phyloP scores from a whole-genome alignment of 2,888 invertebrate genomes.

The Siphonodentalium dalli region DNA sequence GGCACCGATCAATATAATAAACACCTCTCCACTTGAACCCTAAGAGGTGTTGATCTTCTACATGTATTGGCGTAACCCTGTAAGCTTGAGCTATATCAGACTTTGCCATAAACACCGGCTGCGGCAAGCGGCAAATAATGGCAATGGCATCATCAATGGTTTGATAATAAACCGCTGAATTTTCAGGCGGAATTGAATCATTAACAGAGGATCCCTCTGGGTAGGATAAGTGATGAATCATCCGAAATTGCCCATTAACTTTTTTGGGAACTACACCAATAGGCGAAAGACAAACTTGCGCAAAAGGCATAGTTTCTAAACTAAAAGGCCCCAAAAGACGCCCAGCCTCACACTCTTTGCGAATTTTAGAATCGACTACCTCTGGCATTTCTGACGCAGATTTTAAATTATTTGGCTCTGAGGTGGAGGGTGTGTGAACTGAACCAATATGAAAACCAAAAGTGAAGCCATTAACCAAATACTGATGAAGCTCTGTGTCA shows the following conservation, averaged over 20 bases:
- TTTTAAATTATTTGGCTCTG: conserved; percentile 13
- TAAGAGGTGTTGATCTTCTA: conserved; percentile 8
- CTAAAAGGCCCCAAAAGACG: conserved; percentile 8
- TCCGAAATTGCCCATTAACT: background rate
- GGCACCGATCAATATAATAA: conserved; percentile 14
- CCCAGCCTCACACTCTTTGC: conserved; percentile 2
- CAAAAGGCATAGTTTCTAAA: background rate
- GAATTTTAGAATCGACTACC: background rate
- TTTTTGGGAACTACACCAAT: conserved; percentile 13
- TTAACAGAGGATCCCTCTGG: conserved; percentile 15
- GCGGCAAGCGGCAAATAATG: background rate
- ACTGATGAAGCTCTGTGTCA: too few relatives aligned
- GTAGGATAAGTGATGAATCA: conserved; percentile 22
- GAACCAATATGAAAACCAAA: too few relatives aligned
- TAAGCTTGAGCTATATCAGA: conserved; percentile 17
- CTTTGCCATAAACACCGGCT: conserved; percentile 2
- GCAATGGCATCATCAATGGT: conserved; percentile 14
- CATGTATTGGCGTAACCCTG: conserved; percentile 12
- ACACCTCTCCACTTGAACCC: conserved; percentile 15
- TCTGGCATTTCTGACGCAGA: conserved; percentile 7
- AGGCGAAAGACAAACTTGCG: conserved; percentile 8
- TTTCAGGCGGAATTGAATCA: conserved; percentile 9
- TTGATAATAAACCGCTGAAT: conserved; percentile 8
- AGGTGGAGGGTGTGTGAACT: too few relatives aligned
- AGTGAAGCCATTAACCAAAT: too few relatives aligned